These are phyloP conservation scores for Synergus gifuensis DNA, from an alignment of 2,888 invertebrate species.

Conservation along the genomic window DNA sequence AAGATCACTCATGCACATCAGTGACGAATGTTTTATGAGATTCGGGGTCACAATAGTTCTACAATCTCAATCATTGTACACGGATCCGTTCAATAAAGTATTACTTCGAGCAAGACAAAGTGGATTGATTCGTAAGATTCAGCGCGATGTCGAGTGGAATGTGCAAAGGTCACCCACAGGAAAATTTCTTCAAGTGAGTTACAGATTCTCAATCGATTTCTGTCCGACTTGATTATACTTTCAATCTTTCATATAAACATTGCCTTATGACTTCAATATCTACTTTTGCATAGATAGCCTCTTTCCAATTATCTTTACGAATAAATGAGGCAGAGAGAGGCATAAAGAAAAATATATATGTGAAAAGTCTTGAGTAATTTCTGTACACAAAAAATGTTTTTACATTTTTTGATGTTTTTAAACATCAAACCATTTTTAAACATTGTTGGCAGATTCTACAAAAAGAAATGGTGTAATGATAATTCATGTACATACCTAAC, in stretches of 20 bases:
- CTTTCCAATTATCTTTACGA: neutral
- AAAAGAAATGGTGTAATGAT: neutral
- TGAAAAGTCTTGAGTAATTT: too few species aligned
- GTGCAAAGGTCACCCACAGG: conserved; percentile 83
- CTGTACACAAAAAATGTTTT: neutral
- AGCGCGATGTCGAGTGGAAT: conserved; percentile 86
- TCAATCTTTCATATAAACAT: neutral
- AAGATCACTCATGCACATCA: conserved; percentile 85
- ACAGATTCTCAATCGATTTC: conserved; percentile 4
- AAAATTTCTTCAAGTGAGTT: conserved; percentile 82
- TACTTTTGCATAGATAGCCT: neutral
- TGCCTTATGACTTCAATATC: neutral
- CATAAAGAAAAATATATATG: neutral
- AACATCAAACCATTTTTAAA: neutral
- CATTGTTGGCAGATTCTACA: neutral
- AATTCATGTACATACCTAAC: neutral
- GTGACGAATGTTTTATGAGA: conserved; percentile 86
- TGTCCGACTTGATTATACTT: neutral
- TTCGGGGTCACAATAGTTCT: conserved; percentile 85
- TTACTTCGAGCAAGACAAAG: conserved; percentile 83
- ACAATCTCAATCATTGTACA: conserved; percentile 83
- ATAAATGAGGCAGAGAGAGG: neutral
- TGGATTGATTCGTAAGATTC: conserved; percentile 84
- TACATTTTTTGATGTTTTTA: neutral
- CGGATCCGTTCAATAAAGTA: conserved; percentile 81